A percentile compares a stretch with the other conserved stretches of the same genome.
Evolutionary conservation across 1,140 invertebrate species (phyloP).

Genomic region (Agrypnia vestita): DNA sequence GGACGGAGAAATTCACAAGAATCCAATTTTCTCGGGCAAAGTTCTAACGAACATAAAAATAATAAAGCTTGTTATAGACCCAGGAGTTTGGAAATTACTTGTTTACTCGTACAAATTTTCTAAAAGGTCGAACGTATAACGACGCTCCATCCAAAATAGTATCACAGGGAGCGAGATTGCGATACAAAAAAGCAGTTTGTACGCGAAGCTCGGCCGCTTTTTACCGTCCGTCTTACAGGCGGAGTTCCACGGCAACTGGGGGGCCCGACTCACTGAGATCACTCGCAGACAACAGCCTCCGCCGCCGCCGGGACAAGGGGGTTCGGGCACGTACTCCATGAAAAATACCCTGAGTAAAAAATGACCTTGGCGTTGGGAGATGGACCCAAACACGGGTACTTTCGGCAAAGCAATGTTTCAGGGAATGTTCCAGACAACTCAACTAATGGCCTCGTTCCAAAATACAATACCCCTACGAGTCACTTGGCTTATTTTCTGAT

Average conservation of each 20-base stretch:
- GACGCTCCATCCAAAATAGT: background rate
- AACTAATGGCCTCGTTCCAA: constrained; percentile 1
- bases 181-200: constrained; percentile 23
- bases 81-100: constrained; percentile 39
- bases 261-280: constrained; percentile 39
- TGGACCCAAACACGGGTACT: constrained; percentile 23
- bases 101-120: constrained; percentile 21
- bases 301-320: constrained; percentile 39
- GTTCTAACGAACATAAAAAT: constrained; percentile 43
- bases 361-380: constrained; percentile 49
- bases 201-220: constrained; percentile 21
- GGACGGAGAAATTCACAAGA: constrained; percentile 1
- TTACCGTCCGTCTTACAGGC: constrained; percentile 14
- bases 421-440: constrained; percentile 22
- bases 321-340: constrained; percentile 34
- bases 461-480: too few relatives aligned
- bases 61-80: constrained; percentile 40
- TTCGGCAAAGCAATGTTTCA: constrained; percentile 6
- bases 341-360: constrained; percentile 50
- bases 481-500: too few relatives aligned
- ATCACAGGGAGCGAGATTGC: constrained; percentile 2
- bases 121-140: constrained; percentile 41
- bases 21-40: constrained; percentile 36
- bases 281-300: constrained; percentile 40
- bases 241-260: background rate